Conservation (phyloP, 1,140 invertebrate genomes). For the Eubasilissa regina region DNA sequence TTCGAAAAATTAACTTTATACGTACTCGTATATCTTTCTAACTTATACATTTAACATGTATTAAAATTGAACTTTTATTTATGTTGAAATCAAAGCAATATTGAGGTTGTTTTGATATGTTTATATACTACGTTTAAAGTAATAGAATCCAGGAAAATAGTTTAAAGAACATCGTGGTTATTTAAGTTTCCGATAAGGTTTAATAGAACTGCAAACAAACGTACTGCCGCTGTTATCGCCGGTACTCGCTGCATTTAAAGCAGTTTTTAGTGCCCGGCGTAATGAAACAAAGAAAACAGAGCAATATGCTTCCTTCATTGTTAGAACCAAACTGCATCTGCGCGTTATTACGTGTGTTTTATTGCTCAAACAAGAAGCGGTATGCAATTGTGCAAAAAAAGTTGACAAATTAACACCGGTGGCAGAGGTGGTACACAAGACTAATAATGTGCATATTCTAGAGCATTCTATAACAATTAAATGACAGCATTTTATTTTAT, state of each 20-base stretch:
- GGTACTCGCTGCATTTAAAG: conserved; percentile 14
- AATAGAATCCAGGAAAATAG: neutral
- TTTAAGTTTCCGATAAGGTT: conserved; percentile 24
- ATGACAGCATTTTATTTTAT: too few species aligned
- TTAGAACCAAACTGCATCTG: neutral
- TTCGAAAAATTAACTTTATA: too few species aligned
- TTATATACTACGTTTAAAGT: too few species aligned
- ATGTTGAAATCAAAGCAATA: neutral
- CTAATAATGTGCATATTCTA: too few species aligned
- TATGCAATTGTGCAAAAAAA: too few species aligned
- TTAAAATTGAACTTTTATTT: too few species aligned
- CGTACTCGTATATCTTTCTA: too few species aligned
- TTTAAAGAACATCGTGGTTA: conserved; percentile 2
- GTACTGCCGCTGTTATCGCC: neutral
- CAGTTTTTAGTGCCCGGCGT: conserved; percentile 14
- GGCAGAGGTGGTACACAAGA: too few species aligned
- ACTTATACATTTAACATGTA: too few species aligned
- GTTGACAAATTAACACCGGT: too few species aligned
- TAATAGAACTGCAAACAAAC: conserved; percentile 27
- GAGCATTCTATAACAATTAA: too few species aligned
- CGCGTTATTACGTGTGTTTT: neutral
- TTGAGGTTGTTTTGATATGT: neutral
- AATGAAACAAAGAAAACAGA: conserved; percentile 26
- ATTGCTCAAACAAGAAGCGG: too few species aligned
- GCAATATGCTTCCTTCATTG: neutral